phyloP scores from a whole-genome alignment of 2,797 vertebrate species.

The Syngnathus rostellatus region DNA sequence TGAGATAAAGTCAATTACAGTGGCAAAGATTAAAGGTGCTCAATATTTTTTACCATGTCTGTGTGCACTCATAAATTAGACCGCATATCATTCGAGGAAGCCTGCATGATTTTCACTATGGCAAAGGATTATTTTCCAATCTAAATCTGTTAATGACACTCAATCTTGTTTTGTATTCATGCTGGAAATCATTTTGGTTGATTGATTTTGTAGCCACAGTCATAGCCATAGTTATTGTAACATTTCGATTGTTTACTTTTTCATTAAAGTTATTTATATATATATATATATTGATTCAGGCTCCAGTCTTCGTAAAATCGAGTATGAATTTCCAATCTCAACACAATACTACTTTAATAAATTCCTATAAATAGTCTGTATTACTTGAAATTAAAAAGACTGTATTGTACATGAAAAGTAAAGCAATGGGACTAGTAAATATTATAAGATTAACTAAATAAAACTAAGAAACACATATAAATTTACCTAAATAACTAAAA shows the following conservation, averaged over 20 bases:
- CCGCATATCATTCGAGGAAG: neutral
- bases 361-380: too few species aligned
- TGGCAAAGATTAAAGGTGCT: constrained; percentile 15
- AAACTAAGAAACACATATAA: too few species aligned
- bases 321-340: too few species aligned
- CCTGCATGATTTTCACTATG: neutral
- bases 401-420: too few species aligned
- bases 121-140: neutral
- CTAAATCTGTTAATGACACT: neutral
- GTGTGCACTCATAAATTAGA: constrained; percentile 2
- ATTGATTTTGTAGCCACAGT: neutral
- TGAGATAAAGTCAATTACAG: constrained; percentile 3
- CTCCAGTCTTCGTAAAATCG: too few species aligned
- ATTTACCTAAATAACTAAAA: too few species aligned
- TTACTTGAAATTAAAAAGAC: too few species aligned
- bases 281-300: too few species aligned
- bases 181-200: neutral
- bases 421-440: too few species aligned
- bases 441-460: too few species aligned
- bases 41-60: constrained; percentile 9
- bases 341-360: too few species aligned
- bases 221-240: neutral
- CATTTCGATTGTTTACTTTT: neutral
- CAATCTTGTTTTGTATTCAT: constrained; percentile 1
- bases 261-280: too few species aligned